phyloP scores from a whole-genome alignment of 1,140 invertebrate genomes.

The Maniola jurtina region DNA sequence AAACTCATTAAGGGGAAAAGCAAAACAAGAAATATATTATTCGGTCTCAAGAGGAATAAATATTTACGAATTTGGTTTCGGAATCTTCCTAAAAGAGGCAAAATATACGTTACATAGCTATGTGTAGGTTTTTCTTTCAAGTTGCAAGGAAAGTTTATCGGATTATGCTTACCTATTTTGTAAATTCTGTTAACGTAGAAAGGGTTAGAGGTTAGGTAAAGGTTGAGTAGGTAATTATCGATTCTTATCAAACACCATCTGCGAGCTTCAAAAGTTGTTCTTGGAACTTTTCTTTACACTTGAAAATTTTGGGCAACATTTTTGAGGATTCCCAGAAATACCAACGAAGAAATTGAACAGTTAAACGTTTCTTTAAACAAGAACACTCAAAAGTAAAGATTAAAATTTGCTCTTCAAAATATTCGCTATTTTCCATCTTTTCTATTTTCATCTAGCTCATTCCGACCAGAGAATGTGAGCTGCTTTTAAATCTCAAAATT shows the following conservation, averaged over 20 bases:
- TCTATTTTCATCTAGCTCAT: too few relatives aligned
- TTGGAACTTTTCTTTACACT: slow-evolving; percentile 48
- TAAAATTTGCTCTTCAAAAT: too few relatives aligned
- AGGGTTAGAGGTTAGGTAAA: slow-evolving; percentile 27
- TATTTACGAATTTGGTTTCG: slow-evolving; percentile 3
- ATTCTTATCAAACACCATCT: slow-evolving; percentile 47
- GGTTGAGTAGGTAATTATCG: slow-evolving; percentile 55
- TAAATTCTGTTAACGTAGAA: slow-evolving; percentile 26
- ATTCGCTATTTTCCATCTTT: too few relatives aligned
- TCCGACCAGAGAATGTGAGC: too few relatives aligned
- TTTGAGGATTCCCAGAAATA: slow-evolving; percentile 32
- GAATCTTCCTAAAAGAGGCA: neutral
- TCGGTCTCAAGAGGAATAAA: slow-evolving; percentile 3
- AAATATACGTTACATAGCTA: neutral
- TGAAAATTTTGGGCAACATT: slow-evolving; percentile 54
- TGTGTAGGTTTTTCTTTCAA: neutral
- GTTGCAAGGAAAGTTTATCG: slow-evolving; percentile 19
- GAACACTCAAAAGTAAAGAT: too few relatives aligned
- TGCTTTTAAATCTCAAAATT: too few relatives aligned
- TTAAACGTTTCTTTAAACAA: neutral
- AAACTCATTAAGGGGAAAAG: neutral
- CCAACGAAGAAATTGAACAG: slow-evolving; percentile 1
- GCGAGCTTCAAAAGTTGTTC: slow-evolving; percentile 50
- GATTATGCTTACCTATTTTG: slow-evolving; percentile 16
- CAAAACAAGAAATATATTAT: neutral